These are phyloP conservation scores for Centrocercus urophasianus DNA, from an alignment of 2,113 vertebrate genomes.

Conservation along the genomic window DNA sequence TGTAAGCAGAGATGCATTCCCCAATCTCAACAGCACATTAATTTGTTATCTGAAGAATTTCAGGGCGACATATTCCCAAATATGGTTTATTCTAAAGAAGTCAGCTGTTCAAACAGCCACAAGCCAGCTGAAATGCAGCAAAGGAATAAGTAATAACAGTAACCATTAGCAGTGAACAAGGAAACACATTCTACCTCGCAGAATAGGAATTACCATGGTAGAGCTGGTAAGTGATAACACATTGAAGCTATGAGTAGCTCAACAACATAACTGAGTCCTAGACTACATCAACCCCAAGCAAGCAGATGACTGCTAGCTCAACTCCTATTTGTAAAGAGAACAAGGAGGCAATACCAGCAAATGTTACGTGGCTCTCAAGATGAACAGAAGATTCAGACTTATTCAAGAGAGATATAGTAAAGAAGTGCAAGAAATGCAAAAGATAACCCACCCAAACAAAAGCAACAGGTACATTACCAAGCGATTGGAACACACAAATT, in stretches of 20 bases:
- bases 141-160: not conserved
- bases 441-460: not conserved
- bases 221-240: not conserved
- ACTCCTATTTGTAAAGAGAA: not conserved
- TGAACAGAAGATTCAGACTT: not conserved
- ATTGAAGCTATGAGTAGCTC: not conserved
- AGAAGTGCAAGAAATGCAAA: not conserved
- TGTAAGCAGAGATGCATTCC: not conserved
- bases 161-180: not conserved
- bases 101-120: not conserved
- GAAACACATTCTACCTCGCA: not conserved
- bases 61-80: not conserved
- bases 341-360: not conserved
- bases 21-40: not conserved
- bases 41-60: not conserved
- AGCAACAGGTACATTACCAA: not conserved
- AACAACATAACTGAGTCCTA: not conserved
- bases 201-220: not conserved
- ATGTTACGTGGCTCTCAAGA: not conserved
- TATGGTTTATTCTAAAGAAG: not conserved
- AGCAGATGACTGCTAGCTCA: not conserved
- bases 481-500: not conserved
- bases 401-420: not conserved
- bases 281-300: not conserved
- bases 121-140: not conserved